Conservation (phyloP, 2,888 invertebrate species). For the Hirtodrosophila duncani region DNA sequence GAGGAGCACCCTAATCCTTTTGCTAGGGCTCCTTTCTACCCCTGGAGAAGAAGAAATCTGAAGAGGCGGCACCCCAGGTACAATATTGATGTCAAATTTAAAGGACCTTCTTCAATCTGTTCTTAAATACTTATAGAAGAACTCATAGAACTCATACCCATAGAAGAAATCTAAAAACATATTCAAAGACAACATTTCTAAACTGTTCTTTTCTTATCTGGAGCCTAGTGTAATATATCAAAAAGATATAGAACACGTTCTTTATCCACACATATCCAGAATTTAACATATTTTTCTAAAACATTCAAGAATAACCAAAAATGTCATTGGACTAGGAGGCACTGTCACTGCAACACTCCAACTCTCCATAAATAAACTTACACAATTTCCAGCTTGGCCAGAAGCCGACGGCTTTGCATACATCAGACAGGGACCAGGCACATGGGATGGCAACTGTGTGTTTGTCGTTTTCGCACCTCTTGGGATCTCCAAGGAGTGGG, state of each 20-base stretch:
- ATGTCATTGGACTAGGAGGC: neutral
- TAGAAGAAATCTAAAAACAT: neutral
- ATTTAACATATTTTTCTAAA: too few relatives aligned
- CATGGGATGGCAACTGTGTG: conserved; percentile 4
- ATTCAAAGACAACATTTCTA: too few relatives aligned
- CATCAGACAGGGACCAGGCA: conserved; percentile 59
- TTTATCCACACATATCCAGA: too few relatives aligned
- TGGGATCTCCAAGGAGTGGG: conserved; percentile 8
- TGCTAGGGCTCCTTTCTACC: too few relatives aligned
- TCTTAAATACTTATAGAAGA: neutral
- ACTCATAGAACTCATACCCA: neutral
- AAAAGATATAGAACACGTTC: too few relatives aligned
- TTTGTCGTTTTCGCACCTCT: conserved; percentile 5
- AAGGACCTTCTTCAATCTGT: neutral
- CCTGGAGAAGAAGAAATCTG: too few relatives aligned
- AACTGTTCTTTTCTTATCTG: too few relatives aligned
- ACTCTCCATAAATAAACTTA: conserved; percentile 46
- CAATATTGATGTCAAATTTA: too few relatives aligned
- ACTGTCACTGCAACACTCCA: neutral
- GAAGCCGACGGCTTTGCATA: conserved; percentile 49
- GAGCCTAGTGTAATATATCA: too few relatives aligned
- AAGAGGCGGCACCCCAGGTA: too few relatives aligned
- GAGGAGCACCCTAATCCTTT: too few relatives aligned
- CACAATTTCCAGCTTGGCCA: conserved; percentile 40
- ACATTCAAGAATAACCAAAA: too few relatives aligned